phyloP scores from a whole-genome alignment of 1,140 invertebrate species.

The Psix sp. region DNA sequence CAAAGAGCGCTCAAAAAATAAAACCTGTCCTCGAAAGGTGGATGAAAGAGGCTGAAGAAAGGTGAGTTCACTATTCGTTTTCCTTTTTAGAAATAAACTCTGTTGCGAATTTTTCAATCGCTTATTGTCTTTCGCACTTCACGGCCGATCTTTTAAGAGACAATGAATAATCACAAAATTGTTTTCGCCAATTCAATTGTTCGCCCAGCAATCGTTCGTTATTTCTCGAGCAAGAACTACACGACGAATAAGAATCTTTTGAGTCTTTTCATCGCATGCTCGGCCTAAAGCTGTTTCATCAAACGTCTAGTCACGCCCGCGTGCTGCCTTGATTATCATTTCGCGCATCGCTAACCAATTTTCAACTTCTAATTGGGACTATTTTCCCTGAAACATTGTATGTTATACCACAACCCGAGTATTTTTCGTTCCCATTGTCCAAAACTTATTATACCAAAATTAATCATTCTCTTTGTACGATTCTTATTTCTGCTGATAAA shows the following conservation, averaged over 20 bases:
- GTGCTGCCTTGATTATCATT: slow-evolving; percentile 52
- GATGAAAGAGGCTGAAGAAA: slow-evolving; percentile 99
- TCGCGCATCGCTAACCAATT: slow-evolving; percentile 47
- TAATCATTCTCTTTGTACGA: too few relatives aligned
- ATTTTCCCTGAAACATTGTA: slow-evolving; percentile 31
- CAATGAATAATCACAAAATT: too few relatives aligned
- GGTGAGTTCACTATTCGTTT: slow-evolving; percentile 80
- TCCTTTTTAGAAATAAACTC: neutral
- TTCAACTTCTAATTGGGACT: slow-evolving; percentile 54
- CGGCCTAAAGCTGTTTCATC: slow-evolving; percentile 43
- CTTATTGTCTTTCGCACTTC: too few relatives aligned
- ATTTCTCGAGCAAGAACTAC: slow-evolving; percentile 20
- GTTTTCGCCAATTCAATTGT: too few relatives aligned
- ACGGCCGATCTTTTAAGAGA: too few relatives aligned
- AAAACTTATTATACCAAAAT: slow-evolving; percentile 34
- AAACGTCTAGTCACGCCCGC: slow-evolving; percentile 49
- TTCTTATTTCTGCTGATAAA: too few relatives aligned
- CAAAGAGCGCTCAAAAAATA: slow-evolving; percentile 99
- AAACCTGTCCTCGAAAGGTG: slow-evolving; percentile 98
- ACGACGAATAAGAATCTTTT: slow-evolving; percentile 51
- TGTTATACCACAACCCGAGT: slow-evolving; percentile 41
- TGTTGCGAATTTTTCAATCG: too few relatives aligned
- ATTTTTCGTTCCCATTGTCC: slow-evolving; percentile 39
- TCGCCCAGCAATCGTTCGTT: neutral
- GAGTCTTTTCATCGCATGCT: slow-evolving; percentile 58